Percentiles rank a stretch among this genome's conserved stretches.
Evolutionary conservation across 2,797 vertebrate genomes (phyloP).

Genomic region (Carcharodon carcharias): DNA sequence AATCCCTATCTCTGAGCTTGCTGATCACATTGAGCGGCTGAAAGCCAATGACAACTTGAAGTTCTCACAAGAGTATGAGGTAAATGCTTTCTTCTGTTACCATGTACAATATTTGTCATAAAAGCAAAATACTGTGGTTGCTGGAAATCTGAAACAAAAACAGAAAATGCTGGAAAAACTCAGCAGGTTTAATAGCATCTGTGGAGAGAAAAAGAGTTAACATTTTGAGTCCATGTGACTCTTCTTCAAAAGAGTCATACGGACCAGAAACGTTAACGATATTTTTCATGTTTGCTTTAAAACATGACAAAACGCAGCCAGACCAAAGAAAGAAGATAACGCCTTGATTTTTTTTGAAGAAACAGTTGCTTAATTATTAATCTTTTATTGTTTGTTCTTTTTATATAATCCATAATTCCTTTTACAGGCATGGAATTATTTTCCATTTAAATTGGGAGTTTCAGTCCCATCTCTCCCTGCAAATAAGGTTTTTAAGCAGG

Average conservation of each 20-base stretch:
- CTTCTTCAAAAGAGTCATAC: too few species aligned
- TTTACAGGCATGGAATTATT: background rate
- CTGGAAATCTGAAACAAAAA: too few species aligned
- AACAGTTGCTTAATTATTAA: background rate
- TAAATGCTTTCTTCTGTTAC: slow-evolving; percentile 47
- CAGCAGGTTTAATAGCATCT: too few species aligned
- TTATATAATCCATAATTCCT: background rate
- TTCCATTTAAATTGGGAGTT: background rate
- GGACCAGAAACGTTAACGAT: too few species aligned
- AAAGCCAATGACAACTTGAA: slow-evolving; percentile 99
- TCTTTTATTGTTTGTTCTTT: background rate
- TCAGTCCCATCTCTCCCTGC: background rate
- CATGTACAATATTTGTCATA: too few species aligned
- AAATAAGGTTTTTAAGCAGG: background rate
- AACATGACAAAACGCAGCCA: background rate
- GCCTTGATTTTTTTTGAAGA: background rate
- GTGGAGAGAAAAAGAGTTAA: too few species aligned
- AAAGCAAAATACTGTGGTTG: too few species aligned
- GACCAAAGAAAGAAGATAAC: background rate
- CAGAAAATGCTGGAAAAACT: too few species aligned
- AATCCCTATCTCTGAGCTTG: slow-evolving; percentile 90
- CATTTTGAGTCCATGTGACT: too few species aligned
- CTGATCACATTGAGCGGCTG: slow-evolving; percentile 89
- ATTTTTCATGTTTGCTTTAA: background rate
- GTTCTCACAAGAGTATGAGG: slow-evolving; percentile 98